A percentile compares a stretch with the other conserved stretches of the same genome.
Conservation (phyloP, 2,888 invertebrate species). For the Caenorhabditis plicata region DNA sequence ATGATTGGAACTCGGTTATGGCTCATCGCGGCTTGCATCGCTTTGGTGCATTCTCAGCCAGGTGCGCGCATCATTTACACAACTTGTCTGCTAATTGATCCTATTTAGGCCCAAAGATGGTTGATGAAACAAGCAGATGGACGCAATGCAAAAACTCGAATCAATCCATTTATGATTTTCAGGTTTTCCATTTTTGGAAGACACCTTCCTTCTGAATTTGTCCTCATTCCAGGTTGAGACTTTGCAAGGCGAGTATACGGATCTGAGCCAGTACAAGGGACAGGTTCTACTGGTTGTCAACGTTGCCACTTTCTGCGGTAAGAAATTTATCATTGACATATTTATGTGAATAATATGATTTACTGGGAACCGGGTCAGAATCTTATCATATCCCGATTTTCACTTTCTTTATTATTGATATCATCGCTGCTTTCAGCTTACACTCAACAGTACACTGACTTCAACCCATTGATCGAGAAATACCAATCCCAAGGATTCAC, state of each 20-base stretch:
- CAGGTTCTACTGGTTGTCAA: slow-evolving; percentile 63
- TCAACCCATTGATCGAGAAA: slow-evolving; percentile 63
- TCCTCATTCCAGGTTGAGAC: slow-evolving; percentile 51
- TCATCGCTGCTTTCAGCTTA: slow-evolving; percentile 53
- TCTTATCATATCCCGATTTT: neutral
- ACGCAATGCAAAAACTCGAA: slow-evolving; percentile 56
- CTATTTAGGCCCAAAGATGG: slow-evolving; percentile 59
- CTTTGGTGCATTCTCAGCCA: slow-evolving; percentile 29
- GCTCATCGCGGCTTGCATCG: slow-evolving; percentile 24
- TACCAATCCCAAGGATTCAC: slow-evolving; percentile 59
- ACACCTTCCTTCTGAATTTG: neutral
- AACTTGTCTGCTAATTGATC: too few relatives aligned
- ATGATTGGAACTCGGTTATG: slow-evolving; percentile 19
- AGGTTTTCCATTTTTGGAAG: slow-evolving; percentile 18
- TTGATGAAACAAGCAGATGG: slow-evolving; percentile 64
- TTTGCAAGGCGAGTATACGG: slow-evolving; percentile 62
- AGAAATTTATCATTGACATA: slow-evolving; percentile 2
- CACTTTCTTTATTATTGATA: neutral
- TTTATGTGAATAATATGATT: neutral
- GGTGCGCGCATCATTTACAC: slow-evolving; percentile 10
- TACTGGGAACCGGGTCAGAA: neutral
- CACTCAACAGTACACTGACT: slow-evolving; percentile 66
- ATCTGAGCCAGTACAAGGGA: slow-evolving; percentile 60
- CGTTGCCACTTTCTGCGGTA: slow-evolving; percentile 65
- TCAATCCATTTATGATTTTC: slow-evolving; percentile 63